Evolutionary conservation across 2,113 vertebrate genomes (phyloP), one percentile per base, ranked within the genome.

Genomic region (Tragelaphus buxtoni): DNA sequence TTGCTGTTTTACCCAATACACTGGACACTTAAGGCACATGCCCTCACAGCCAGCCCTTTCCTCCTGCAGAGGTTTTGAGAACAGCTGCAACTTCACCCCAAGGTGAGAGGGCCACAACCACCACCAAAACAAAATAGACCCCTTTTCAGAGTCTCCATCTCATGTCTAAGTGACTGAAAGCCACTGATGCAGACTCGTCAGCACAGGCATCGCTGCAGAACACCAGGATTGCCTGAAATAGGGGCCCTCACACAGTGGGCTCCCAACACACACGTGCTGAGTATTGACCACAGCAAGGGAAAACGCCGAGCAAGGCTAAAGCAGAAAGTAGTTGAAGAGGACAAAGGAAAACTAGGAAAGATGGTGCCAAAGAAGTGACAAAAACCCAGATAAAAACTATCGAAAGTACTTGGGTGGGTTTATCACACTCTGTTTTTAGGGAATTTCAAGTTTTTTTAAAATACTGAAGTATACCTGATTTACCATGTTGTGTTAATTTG

Each of bases 21-120:
- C 14, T 9, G n/a, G 35, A 63, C 28, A 3, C 17, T 10, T 14
- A 76, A 65, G 13, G 18, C 26, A 22, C 1, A 32, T 2, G 20
- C 1, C 9, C 17, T 65, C 49, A 3, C 18, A 1, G 39, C 12
- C 9, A 56, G 9, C 1, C 11, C 39, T 28, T 51, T 2, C 22
- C 12, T 63, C 47, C 18, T 13, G 6, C 2, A 2, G 28, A 32
- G n/a, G 80, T 42, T 51, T 65, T 65, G n/a, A 53, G 30, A 8
- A 1, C 1, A 1, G 49, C 45, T 8, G 8, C 22, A 35, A 2
- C 14, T 13, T 35, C 72, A 63, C 28, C 26, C n/a, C n/a, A 56
- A 45, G 28, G 5, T n/a, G 24, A 49, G 20, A 63, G 12, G 3
- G 10, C 1, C n/a, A 7, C 4, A 42, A 26, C 53, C 2, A 20